Percentiles rank a stretch among this genome's conserved stretches.
Evolutionary conservation across 2,113 vertebrate species (phyloP).

Genomic region (Porphyrio hochstetteri): DNA sequence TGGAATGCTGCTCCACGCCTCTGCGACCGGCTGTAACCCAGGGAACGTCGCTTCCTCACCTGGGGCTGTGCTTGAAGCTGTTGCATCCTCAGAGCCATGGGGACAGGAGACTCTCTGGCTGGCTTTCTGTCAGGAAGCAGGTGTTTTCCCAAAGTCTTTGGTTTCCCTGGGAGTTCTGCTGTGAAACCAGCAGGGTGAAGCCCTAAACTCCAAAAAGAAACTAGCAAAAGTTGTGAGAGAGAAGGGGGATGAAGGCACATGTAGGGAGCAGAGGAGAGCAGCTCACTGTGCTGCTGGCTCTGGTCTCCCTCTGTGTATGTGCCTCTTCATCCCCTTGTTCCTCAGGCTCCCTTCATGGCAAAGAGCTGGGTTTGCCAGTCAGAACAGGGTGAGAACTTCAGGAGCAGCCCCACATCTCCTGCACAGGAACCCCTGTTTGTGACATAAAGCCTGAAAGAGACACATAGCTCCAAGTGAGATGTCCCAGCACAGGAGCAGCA

Average conservation of each 20-base stretch:
- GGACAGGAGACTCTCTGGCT: neutral
- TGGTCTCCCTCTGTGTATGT: neutral
- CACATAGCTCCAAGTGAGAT: neutral
- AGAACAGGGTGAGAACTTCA: neutral
- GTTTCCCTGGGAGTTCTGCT: neutral
- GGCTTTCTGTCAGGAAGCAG: neutral
- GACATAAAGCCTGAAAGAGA: neutral
- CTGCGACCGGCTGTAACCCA: too few relatives aligned
- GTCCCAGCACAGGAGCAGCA: neutral
- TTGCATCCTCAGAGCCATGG: too few relatives aligned
- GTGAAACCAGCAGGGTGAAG: neutral
- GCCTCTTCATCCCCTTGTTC: neutral
- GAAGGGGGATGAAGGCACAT: neutral
- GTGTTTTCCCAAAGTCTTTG: neutral
- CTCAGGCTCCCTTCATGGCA: neutral
- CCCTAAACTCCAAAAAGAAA: neutral
- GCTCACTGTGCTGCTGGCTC: neutral
- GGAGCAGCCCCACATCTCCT: neutral
- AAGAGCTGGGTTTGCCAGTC: neutral
- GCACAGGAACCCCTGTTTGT: neutral
- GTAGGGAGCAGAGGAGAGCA: neutral
- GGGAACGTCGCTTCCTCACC: accelerated
- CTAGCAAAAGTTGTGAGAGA: neutral
- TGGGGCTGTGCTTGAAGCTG: neutral
- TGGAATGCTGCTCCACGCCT: neutral